Evolutionary conservation across 2,113 vertebrate genomes (phyloP).

Genomic region (Taxidea taxus): DNA sequence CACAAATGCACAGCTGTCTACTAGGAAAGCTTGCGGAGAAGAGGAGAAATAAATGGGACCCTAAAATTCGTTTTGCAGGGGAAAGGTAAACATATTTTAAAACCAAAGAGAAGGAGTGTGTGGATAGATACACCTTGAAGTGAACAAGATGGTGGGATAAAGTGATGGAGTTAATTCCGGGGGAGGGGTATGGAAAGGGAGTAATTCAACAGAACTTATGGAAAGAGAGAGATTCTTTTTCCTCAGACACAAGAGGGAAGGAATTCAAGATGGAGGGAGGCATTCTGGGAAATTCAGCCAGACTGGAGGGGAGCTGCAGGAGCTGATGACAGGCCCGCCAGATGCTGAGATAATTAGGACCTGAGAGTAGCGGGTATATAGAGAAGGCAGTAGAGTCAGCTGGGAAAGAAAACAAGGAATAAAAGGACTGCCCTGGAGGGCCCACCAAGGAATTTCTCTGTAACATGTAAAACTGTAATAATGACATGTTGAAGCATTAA

Average conservation of each 20-base stretch:
- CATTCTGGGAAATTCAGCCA: not conserved
- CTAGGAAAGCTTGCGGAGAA: not conserved
- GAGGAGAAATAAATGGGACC: not conserved
- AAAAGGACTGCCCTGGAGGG: not conserved
- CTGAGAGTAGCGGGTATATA: not conserved
- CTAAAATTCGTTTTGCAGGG: not conserved
- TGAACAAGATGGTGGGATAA: not conserved
- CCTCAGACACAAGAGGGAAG: not conserved
- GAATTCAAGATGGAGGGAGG: not conserved
- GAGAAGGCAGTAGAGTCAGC: not conserved
- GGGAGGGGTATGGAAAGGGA: not conserved
- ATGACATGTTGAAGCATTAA: not conserved
- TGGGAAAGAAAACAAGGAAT: not conserved
- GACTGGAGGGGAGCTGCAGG: not conserved
- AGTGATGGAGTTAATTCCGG: not conserved
- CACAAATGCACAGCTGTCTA: not conserved
- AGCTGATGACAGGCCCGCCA: not conserved
- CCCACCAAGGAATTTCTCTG: not conserved
- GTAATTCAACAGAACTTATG: not conserved
- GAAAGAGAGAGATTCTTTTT: not conserved
- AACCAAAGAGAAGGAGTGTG: not conserved
- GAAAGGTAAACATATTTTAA: slow-evolving; percentile 3
- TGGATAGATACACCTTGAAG: not conserved
- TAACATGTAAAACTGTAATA: not conserved
- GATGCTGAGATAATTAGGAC: not conserved